Percentiles rank a stretch among this genome's conserved stretches.
phyloP scores from a whole-genome alignment of 2,113 vertebrate genomes.

The Labeo rohita region DNA sequence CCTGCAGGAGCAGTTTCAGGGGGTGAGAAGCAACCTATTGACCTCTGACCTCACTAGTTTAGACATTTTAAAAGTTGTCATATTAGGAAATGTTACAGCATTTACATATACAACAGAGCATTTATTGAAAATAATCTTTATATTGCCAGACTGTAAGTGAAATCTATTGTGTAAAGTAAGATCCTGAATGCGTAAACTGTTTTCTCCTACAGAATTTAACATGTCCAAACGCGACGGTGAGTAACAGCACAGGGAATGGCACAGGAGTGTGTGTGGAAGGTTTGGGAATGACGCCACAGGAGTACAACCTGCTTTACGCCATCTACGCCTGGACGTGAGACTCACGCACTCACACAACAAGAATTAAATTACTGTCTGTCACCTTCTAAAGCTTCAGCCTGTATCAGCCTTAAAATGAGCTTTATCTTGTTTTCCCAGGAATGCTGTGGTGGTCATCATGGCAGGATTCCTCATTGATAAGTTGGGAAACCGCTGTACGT shows the following conservation, averaged over 20 bases:
- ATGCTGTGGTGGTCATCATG: conserved; percentile 80
- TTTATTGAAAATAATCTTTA: background rate
- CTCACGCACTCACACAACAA: background rate
- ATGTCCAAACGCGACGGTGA: conserved; percentile 73
- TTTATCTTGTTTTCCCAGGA: conserved; percentile 65
- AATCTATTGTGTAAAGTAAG: no score
- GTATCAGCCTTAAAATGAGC: background rate
- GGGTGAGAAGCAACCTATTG: conserved; percentile 66
- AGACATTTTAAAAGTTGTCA: background rate
- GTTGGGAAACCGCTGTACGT: conserved; percentile 82
- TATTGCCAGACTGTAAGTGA: background rate
- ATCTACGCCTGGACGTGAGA: conserved; percentile 82
- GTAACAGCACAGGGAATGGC: conserved; percentile 63
- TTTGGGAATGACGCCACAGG: conserved; percentile 81
- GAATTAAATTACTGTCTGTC: background rate
- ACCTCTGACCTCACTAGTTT: background rate
- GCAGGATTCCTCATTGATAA: conserved; percentile 85
- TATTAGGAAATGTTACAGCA: background rate
- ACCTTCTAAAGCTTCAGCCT: background rate
- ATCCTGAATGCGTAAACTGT: background rate
- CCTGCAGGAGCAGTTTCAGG: conserved; percentile 83
- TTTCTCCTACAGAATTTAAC: conserved; percentile 76
- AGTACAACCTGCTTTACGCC: conserved; percentile 83
- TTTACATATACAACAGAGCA: background rate
- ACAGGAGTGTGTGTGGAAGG: conserved; percentile 73